These are phyloP conservation scores for Graptemys geographica DNA, from an alignment of 2,797 vertebrate species.

Conservation along the genomic window DNA sequence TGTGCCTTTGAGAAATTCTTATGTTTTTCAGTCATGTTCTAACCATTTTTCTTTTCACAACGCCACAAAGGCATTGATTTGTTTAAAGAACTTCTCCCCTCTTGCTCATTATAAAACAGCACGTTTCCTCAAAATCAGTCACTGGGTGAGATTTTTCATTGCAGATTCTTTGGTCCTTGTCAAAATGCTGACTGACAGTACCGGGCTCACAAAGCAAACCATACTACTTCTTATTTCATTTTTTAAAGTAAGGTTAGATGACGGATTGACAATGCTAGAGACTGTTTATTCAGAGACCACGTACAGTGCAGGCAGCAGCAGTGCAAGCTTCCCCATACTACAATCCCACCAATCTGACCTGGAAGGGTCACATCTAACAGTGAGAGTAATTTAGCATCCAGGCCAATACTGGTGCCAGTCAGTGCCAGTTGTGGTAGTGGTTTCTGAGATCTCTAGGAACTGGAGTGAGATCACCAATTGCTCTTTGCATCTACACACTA, in stretches of 20 bases:
- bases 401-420: fast-evolving
- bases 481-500: neutral
- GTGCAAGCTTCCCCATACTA: neutral
- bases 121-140: constrained; percentile 44
- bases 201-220: constrained; percentile 40
- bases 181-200: constrained; percentile 25
- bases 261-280: neutral
- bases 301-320: neutral
- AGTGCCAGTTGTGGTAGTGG: too few relatives aligned
- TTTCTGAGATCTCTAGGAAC: neutral
- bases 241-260: neutral
- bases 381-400: neutral
- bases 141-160: constrained; percentile 44
- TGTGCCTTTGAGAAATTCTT: constrained; percentile 25
- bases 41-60: constrained; percentile 25
- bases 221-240: neutral
- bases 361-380: neutral
- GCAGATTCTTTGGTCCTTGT: constrained; percentile 6
- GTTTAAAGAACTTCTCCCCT: constrained; percentile 49
- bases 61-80: constrained; percentile 53
- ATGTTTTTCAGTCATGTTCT: neutral
- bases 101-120: constrained; percentile 55
- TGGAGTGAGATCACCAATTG: neutral
- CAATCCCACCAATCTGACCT: neutral
- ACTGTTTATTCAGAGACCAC: neutral